These are phyloP conservation scores for Notodonta dromedarius DNA, from an alignment of 2,888 invertebrate genomes.

Conservation along the genomic window DNA sequence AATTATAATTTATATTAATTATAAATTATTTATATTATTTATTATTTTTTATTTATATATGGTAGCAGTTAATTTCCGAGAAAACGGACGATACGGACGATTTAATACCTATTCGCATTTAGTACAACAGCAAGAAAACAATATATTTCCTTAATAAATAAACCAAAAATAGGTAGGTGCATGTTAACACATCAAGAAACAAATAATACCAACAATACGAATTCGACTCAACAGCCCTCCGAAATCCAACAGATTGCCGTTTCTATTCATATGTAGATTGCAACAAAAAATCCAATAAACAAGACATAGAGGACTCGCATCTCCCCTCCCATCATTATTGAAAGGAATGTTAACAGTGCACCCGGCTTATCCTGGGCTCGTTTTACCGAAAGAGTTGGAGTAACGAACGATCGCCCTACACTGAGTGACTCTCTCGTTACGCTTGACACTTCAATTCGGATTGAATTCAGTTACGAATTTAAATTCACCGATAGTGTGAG, in stretches of 20 bases:
- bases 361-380: conserved; percentile 79
- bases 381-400: conserved; percentile 83
- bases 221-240: conserved; percentile 61
- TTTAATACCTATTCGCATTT: no score
- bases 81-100: no score
- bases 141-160: no score
- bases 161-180: no score
- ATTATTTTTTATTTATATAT: no score
- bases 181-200: not conserved
- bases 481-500: conserved; percentile 49
- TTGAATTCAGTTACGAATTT: conserved; percentile 69
- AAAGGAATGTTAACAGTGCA: conserved; percentile 82
- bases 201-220: conserved; percentile 30
- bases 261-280: conserved; percentile 83
- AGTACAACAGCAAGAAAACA: no score
- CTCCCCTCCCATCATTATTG: conserved; percentile 81
- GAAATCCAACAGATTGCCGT: conserved; percentile 75
- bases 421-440: conserved; percentile 65
- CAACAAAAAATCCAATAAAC: conserved; percentile 84
- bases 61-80: no score
- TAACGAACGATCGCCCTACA: conserved; percentile 79
- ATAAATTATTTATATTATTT: no score
- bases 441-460: conserved; percentile 79
- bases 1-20: no score
- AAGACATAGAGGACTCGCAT: conserved; percentile 73